Evolutionary conservation across 2,797 vertebrate species (phyloP), one percentile per base, ranked within the genome.

Genomic region (Adrianichthys oophorus): DNA sequence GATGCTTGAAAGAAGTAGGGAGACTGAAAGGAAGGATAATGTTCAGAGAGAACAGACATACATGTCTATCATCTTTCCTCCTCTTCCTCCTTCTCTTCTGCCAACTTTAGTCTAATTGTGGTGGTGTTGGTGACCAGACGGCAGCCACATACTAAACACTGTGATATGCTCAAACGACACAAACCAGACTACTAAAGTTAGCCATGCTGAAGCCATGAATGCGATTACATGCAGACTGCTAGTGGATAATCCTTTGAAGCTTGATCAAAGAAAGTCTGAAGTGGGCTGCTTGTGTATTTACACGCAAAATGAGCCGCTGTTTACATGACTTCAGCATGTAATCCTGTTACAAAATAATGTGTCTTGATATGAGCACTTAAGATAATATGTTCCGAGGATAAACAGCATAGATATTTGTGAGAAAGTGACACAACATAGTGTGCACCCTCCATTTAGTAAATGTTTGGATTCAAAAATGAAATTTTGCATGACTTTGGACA

Each of bases 201-300:
- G 68, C 52, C 32, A 10, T 46, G 69, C 56, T 76, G 63, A 48
- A 65, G 64, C 64, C 70, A 60, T 54, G 67, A 78, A 80, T 61
- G 68, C 21, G 65, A 79, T 83, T 76, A 76, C 78, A 80, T 53
- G 76, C 69, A 48, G 59, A 61, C 65, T 48, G 66, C 45, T 14
- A 63, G 61, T 40, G 71, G 70, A 74, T 83, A 65, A 83, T 85
- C 72, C 79, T 84, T 80, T 84, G 83, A 78, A 80, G 83, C 61
- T 58, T 59, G 78, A 83, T 86, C 81, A 88, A 86, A 85, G 80
- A 68, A 58, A 57, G 76, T 74, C 68, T 65, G 71, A 65, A 79
- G 76, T 58, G 59, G 65, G 56, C 32, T 32, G 32, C 32, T 10
- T 32, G 32, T 32, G 32, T 12, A 13, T 32, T 32, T 32, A 32